Evolutionary conservation across 2,797 vertebrate genomes (phyloP).

Genomic region (Sparidentex hasta): DNA sequence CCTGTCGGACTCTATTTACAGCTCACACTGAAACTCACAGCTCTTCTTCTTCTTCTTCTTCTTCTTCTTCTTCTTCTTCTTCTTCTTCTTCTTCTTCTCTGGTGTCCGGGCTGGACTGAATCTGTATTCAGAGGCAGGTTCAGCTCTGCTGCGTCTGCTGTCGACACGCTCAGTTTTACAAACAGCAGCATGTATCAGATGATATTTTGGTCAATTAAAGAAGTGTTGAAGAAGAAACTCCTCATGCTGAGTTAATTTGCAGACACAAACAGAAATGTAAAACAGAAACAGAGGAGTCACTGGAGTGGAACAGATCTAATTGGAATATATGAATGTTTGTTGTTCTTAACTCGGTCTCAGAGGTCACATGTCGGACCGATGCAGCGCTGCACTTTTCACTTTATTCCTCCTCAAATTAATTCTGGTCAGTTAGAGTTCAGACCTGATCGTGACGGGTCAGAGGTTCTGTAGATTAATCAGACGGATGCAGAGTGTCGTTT

Average conservation of each 20-base stretch:
- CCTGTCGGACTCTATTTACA: too few relatives aligned
- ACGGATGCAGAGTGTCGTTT: too few relatives aligned
- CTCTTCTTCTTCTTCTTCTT: too few relatives aligned
- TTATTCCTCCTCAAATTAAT: background rate
- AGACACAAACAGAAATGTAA: constrained; percentile 81
- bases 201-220: constrained; percentile 67
- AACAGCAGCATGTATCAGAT: constrained; percentile 13
- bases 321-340: constrained; percentile 84
- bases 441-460: background rate
- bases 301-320: constrained; percentile 80
- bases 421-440: constrained; percentile 4
- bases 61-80: too few relatives aligned
- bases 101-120: background rate
- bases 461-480: background rate
- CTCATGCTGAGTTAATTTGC: constrained; percentile 74
- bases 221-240: constrained; percentile 37
- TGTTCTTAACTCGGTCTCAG: constrained; percentile 67
- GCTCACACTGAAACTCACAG: too few relatives aligned
- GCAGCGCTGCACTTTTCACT: constrained; percentile 14
- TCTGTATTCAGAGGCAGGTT: constrained; percentile 7
- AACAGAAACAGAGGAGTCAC: constrained; percentile 76
- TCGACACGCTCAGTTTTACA: constrained; percentile 37
- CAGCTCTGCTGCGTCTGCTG: constrained; percentile 5
- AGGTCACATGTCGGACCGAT: constrained; percentile 38
- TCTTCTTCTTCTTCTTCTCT: too few relatives aligned